Conservation (phyloP, 2,888 invertebrate genomes). For the Physocephala rufipes region DNA sequence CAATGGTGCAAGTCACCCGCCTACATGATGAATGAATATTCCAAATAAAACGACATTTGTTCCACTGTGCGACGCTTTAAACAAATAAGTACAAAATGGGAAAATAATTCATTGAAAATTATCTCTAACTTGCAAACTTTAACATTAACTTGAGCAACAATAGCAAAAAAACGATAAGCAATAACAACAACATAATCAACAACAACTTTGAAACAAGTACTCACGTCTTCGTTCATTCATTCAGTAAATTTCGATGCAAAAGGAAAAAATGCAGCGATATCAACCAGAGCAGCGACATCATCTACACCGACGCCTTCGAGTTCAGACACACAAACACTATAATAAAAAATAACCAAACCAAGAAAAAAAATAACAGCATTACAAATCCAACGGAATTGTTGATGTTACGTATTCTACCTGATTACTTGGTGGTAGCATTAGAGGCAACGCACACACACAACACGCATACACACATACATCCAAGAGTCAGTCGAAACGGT, state of each 20-base stretch:
- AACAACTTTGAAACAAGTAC: not conserved
- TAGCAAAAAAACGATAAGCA: slow-evolving; percentile 8
- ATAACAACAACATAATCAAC: not conserved
- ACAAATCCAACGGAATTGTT: not conserved
- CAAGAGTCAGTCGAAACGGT: slow-evolving; percentile 27
- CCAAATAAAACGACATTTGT: not conserved
- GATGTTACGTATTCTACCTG: not conserved
- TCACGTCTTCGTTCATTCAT: not conserved
- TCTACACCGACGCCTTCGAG: slow-evolving; percentile 10
- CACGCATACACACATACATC: not conserved
- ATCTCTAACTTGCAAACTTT: slow-evolving; percentile 19
- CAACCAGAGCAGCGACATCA: not conserved
- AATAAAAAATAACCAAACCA: too few species aligned
- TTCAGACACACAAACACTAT: not conserved
- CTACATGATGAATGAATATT: too few species aligned
- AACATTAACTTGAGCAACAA: slow-evolving; percentile 15
- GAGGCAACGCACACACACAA: not conserved
- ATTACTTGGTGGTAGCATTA: not conserved
- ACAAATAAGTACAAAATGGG: not conserved
- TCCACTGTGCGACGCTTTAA: slow-evolving; percentile 1
- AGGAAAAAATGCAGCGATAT: not conserved
- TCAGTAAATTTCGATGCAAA: not conserved
- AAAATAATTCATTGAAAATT: slow-evolving; percentile 20
- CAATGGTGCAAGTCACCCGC: too few species aligned
- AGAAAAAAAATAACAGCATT: too few species aligned